phyloP scores from a whole-genome alignment of 2,797 vertebrate species.

The Oceanodroma leucorhoa region DNA sequence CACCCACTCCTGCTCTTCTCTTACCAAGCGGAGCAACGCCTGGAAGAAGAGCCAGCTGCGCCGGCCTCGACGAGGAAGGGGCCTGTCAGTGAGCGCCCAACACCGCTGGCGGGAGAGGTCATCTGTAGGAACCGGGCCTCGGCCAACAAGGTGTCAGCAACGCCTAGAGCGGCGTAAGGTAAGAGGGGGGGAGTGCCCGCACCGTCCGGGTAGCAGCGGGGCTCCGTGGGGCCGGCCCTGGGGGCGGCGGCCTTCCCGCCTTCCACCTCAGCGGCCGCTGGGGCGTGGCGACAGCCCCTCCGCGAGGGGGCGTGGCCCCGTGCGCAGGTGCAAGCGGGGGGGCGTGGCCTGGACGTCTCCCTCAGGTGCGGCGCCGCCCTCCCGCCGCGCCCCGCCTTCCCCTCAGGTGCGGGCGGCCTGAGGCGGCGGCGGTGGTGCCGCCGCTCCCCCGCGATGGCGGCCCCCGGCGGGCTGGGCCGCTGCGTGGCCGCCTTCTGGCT shows the following conservation, averaged over 20 bases:
- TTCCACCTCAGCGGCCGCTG: not conserved
- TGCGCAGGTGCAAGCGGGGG: not conserved
- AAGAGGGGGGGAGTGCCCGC: accelerated
- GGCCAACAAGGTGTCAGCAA: accelerated
- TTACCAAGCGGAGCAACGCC: accelerated
- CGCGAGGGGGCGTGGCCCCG: not conserved
- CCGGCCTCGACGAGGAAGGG: not conserved
- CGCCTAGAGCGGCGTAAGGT: accelerated
- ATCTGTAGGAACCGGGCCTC: not conserved
- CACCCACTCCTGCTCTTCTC: accelerated
- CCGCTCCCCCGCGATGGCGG: conserved; percentile 17
- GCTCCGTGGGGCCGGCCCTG: no score
- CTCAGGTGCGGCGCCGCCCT: not conserved
- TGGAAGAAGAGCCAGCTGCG: not conserved
- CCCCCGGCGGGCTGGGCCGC: conserved; percentile 77
- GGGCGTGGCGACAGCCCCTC: no score
- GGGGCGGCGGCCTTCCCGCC: not conserved
- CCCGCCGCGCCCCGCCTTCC: not conserved
- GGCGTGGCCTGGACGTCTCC: not conserved
- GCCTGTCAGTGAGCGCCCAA: accelerated
- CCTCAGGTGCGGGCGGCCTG: not conserved
- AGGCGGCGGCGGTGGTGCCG: not conserved
- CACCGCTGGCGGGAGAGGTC: no score
- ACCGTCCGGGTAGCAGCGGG: not conserved
- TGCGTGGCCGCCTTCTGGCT: conserved; percentile 88